Conservation (phyloP, 2,888 invertebrate species). For the Cantharis flavilabris region DNA sequence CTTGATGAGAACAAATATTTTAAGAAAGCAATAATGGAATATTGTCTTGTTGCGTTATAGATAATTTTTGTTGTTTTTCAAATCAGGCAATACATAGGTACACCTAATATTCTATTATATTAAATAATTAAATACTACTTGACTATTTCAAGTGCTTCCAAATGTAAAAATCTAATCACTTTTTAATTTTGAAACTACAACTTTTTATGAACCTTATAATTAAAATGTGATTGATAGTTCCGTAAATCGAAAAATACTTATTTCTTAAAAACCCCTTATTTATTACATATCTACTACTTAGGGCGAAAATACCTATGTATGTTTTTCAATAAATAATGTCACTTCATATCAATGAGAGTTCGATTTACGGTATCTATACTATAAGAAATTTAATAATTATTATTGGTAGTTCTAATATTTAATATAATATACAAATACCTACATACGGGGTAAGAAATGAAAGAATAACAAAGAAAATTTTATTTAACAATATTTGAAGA, state of each 20-base stretch:
- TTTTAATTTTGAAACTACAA: neutral
- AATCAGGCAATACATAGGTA: neutral
- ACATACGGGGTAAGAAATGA: neutral
- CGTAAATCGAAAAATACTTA: neutral
- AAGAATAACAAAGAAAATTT: neutral
- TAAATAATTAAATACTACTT: neutral
- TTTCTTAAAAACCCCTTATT: neutral
- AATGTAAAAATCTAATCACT: neutral
- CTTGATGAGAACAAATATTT: neutral
- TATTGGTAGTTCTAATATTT: neutral
- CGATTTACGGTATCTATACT: neutral
- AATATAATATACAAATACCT: neutral
- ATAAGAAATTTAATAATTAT: neutral
- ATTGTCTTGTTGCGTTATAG: neutral
- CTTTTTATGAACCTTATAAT: neutral
- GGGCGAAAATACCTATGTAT: neutral
- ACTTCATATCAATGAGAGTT: neutral
- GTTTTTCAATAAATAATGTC: neutral
- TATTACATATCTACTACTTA: neutral
- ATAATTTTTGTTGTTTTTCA: neutral
- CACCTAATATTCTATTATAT: neutral
- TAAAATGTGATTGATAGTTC: neutral
- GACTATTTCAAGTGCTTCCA: constrained; percentile 1
- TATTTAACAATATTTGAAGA: neutral
- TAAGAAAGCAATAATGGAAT: neutral